Evolutionary conservation across 1,140 invertebrate genomes (phyloP).

Genomic region (Dendrolimus kikuchii): DNA sequence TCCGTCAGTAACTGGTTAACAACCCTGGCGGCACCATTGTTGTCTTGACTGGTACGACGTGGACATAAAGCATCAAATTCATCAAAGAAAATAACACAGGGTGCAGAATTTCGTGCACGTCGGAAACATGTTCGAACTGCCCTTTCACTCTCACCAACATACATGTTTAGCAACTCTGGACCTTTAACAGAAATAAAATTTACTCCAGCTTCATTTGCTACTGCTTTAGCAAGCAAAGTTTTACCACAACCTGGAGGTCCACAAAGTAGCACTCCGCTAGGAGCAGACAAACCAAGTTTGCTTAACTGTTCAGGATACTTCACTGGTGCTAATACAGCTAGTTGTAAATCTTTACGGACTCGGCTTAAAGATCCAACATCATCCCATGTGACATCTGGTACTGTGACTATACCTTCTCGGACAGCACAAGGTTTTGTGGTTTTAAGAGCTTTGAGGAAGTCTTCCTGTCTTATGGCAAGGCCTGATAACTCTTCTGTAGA

Average conservation of each 20-base stretch:
- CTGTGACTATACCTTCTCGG: constrained; percentile 97
- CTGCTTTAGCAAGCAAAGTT: constrained; percentile 93
- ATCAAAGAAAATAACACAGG: constrained; percentile 99
- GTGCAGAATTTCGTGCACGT: constrained; percentile 93
- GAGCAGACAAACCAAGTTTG: constrained; percentile 82
- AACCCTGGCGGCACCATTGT: constrained; percentile 83
- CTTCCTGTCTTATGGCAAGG: constrained; percentile 80
- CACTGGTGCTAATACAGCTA: constrained; percentile 94
- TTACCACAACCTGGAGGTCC: constrained; percentile 97
- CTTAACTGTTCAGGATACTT: constrained; percentile 87
- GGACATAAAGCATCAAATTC: constrained; percentile 98
- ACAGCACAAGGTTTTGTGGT: constrained; percentile 94
- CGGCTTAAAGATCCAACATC: constrained; percentile 94
- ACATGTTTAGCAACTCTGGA: constrained; percentile 97
- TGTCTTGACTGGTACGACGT: constrained; percentile 83
- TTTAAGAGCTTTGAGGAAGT: constrained; percentile 86
- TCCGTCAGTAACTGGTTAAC: constrained; percentile 98
- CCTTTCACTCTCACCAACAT: constrained; percentile 98
- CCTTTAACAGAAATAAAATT: constrained; percentile 99
- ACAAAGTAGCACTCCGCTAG: constrained; percentile 92
- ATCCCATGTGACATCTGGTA: constrained; percentile 97
- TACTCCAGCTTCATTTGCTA: constrained; percentile 96
- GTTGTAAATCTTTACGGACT: constrained; percentile 91
- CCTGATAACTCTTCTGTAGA: constrained; percentile 74
- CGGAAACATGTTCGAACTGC: constrained; percentile 96